Base-by-base conservation (phyloP, 2,797 vertebrate genomes). In the Telmatherina bonti region DNA sequence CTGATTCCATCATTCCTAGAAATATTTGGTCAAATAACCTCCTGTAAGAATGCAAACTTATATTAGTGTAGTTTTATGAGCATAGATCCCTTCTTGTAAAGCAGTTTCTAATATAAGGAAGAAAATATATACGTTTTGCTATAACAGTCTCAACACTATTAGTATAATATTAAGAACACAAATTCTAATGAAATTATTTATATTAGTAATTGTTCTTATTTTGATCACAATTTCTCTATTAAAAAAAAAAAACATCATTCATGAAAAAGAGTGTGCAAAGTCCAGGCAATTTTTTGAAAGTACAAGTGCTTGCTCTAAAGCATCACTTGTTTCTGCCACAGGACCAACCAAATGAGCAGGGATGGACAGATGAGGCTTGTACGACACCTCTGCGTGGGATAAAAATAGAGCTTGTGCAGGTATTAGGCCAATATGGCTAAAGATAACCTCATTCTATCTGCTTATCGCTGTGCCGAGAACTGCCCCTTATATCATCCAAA, bases 391-490 rank as follows among this genome's bases (percentile, higher is more conserved):
- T 64, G 64, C 71, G 53, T 24, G 58, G 87, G 87, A 91, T 90
- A 77, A 83, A 91, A 91, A 90, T 88, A 86, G 82, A 78, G 85
- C 87, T 85, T 79, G 81, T 72, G 74, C n/a, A 41, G 90, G 93
- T 82, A 94, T 95, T 94, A 94, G 82, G 81, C 74, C 71, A 52
- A 30, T 66, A 69, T 30, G 67, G 73, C 92, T 95, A 95, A 93
- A 93, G 90, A 93, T 95, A 95, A 90, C 72, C 54, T 83, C 70
- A 41, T 82, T 93, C 86, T 88, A 94, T 94, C 94, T 93, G 88
- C 90, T 94, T 93, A 93, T 82, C 89, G 74, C 72, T 51, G 49
- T 45, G 75, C 63, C 47, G 74, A 75, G 41, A 84, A 74, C 52
- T 47, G 58, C 70, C 78, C 30, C 31, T 47, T 66, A 62, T 53